Percentiles rank a stretch among this genome's conserved stretches.
Conservation (phyloP, 2,888 invertebrate species). For the Fabriciana adippe region DNA sequence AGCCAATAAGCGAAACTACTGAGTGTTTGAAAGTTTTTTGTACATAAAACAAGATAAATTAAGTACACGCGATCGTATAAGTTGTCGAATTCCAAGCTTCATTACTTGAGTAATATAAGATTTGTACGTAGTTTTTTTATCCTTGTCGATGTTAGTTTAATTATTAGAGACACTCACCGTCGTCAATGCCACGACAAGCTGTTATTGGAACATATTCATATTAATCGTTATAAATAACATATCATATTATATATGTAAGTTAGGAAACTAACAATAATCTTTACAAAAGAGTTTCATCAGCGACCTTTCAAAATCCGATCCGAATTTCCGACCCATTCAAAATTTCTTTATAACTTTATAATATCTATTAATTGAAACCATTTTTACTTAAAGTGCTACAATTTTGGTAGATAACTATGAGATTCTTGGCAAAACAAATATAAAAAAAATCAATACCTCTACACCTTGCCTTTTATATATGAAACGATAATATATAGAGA, state of each 20-base stretch:
- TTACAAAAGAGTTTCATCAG: too few relatives aligned
- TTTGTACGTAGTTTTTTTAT: not conserved
- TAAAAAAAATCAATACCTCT: too few relatives aligned
- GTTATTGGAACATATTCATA: not conserved
- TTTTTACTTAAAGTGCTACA: too few relatives aligned
- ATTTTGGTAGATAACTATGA: too few relatives aligned
- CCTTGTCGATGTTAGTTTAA: slow-evolving; percentile 19
- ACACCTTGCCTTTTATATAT: too few relatives aligned
- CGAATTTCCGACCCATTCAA: too few relatives aligned
- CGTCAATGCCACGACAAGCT: slow-evolving; percentile 1
- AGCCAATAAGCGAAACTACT: not conserved
- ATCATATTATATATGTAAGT: not conserved
- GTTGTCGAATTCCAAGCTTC: slow-evolving; percentile 1
- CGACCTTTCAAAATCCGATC: too few relatives aligned
- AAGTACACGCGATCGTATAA: slow-evolving; percentile 11
- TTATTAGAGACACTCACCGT: slow-evolving; percentile 11
- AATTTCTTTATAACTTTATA: too few relatives aligned
- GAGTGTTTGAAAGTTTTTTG: slow-evolving; percentile 8
- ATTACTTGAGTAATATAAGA: slow-evolving; percentile 8
- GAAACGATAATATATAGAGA: not conserved
- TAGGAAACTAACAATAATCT: too few relatives aligned
- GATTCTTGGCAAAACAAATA: too few relatives aligned
- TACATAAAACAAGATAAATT: not conserved
- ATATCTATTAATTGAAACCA: too few relatives aligned
- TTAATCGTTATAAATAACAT: too few relatives aligned